Base-by-base conservation (phyloP, 2,113 vertebrate species). In the Megaptera novaeangliae region DNA sequence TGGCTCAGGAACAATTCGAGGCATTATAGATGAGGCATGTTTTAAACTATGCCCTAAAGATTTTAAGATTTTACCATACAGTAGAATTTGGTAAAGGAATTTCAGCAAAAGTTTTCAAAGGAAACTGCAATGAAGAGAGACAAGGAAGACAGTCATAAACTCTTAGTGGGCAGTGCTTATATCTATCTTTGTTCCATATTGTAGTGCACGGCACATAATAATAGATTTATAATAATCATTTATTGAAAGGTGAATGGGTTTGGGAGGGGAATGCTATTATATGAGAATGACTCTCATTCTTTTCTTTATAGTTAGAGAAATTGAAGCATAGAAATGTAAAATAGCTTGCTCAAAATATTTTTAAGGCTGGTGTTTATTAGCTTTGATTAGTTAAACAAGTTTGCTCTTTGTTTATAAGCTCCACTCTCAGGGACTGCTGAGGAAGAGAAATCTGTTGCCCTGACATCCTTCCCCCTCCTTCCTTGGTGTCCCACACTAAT, bases 51-150 rank as follows among this genome's bases (percentile, higher is more conserved):
- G 27, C 7, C 77, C 61, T 71, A n/a, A 89, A 75, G 25, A 31
- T 57, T 78, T 41, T 59, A 91, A 91, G 29, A 55, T 94, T 91
- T 88, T 66, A 88, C 55, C 8, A 89, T 12, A 94, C 13, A 41
- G 46, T 20, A 84, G 55, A 80, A 81, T 61, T 84, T 94, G 71
- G 31, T 92, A 82, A 86, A 75, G 36, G n/a, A 75, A 97, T 86
- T 83, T 34, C 59, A 77, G 52, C 6, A 64, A 77, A 95, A 95
- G 27, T 82, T 86, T 81, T n/a, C 20, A 36, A 63, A 93, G 41
- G n/a, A 82, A 75, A 63, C 29, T 81, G 46, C 13, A 57, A 57
- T 66, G 31, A 52, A 86, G 14, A 84, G 74, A 93, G 31, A 31
- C 46, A 49, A 85, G 13, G 78, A 78, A 75, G 31, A 36, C 68